A percentile compares a stretch with the other conserved stretches of the same genome.
These are phyloP conservation scores for Callyntrura sp. DNA, from an alignment of 2,888 invertebrate genomes.

Conservation along the genomic window DNA sequence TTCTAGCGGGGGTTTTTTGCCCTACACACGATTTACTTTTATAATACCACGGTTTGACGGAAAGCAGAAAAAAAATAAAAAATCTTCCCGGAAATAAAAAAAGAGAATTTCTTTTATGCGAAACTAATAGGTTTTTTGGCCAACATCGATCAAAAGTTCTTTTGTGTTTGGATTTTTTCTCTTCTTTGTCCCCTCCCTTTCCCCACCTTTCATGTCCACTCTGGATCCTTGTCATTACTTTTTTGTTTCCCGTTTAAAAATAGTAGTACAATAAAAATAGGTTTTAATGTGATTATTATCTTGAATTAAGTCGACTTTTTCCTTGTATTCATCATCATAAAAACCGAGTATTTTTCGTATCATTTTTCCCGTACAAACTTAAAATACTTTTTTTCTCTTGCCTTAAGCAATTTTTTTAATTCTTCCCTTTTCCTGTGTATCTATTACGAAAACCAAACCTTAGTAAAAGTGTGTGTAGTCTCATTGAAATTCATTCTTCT, in stretches of 20 bases:
- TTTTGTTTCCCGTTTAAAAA: constrained; percentile 31
- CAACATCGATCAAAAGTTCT: constrained; percentile 60
- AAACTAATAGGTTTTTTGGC: constrained; percentile 58
- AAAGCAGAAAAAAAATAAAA: constrained; percentile 62
- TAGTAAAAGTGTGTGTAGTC: constrained; percentile 42
- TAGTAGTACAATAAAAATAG: constrained; percentile 41
- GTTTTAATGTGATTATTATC: constrained; percentile 71
- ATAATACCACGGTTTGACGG: constrained; percentile 21
- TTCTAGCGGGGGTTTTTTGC: constrained; percentile 3
- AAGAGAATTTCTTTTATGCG: background rate
- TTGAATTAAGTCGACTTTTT: constrained; percentile 46
- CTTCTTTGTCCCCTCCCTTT: background rate
- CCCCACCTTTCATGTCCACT: background rate
- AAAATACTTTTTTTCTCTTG: constrained; percentile 30
- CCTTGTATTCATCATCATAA: constrained; percentile 6
- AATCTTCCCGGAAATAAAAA: constrained; percentile 26
- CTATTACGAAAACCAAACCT: background rate
- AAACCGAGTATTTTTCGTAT: constrained; percentile 74
- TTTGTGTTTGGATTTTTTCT: constrained; percentile 9
- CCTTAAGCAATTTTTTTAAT: background rate
- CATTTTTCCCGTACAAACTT: constrained; percentile 57
- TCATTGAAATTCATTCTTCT: constrained; percentile 66
- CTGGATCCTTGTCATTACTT: constrained; percentile 3
- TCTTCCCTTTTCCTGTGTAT: constrained; percentile 10
- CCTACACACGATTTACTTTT: constrained; percentile 3